Base-by-base conservation (phyloP, 2,888 invertebrate genomes). In the Drosophila vallismaia region DNA sequence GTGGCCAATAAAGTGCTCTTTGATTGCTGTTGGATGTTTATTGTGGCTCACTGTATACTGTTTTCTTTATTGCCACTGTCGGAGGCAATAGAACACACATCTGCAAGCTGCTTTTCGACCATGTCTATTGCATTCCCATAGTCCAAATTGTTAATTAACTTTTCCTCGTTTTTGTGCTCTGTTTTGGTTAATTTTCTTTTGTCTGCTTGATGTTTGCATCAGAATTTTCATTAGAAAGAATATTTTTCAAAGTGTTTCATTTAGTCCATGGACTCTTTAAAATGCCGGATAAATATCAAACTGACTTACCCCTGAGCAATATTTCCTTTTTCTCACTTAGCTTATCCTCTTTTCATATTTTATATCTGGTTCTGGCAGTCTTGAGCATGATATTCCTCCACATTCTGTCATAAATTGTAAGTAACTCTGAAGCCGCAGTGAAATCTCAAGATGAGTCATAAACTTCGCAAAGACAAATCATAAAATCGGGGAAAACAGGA, bases 61-160 rank as follows among this genome's bases (percentile, higher is more conserved):
- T 14, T 28, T 40, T 12, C 26, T 40, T 59, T 9, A 42, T 48
- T 12, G 42, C 49, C 59, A 42, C 60, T 8, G 9, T 29, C 19
- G 33, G 40, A 1, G 19, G 50, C 19, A 9, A 26, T 24, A 7
- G 46, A 31, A 24, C 38, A 28, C n/a, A 9, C n/a, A 40, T 51
- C 56, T 40, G 51, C 46, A 31, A 46, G 36, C 19, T 24, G 31
- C n/a, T 24, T 69, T 70, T 51, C 38, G 26, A 53, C 53, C 54
- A 54, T 70, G 54, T 70, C 59, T 31, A 60, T 59, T 55, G 53
- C 71, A 46, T 26, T 60, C 55, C 51, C 40, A 55, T 38, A 51
- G 46, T 28, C 46, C 14, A 54, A 19, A 70, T 70, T 46, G 50
- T 48, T 70, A 54, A 60, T 70, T 70, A 70, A 60, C 46, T 70